Evolutionary conservation across 2,888 invertebrate genomes (phyloP).

Genomic region (Hyposoter dolosus): DNA sequence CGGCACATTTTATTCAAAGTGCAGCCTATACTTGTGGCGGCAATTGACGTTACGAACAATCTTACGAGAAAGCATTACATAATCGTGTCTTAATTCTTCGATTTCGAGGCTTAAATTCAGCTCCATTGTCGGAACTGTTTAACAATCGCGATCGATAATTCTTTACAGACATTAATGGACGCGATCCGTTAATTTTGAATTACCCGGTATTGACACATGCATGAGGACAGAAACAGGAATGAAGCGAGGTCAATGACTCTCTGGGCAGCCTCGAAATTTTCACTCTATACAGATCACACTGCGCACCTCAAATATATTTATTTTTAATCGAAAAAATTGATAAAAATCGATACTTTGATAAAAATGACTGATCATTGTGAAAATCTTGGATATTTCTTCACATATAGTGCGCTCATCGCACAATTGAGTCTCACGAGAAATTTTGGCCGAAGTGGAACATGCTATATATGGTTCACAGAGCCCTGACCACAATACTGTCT

Average conservation of each 20-base stretch:
- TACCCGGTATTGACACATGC: conserved; percentile 21
- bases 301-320: conserved; percentile 8
- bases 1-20: not conserved
- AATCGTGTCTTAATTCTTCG: not conserved
- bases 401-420: not conserved
- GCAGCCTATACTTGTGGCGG: not conserved
- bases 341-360: not conserved
- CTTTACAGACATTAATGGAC: not conserved
- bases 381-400: not conserved
- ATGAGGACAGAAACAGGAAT: conserved; percentile 41
- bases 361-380: not conserved
- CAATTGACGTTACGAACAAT: not conserved
- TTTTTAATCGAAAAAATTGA: not conserved
- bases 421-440: not conserved
- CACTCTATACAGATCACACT: conserved; percentile 25
- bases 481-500: conserved; percentile 62
- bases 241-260: conserved; percentile 62
- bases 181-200: not conserved
- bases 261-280: conserved; percentile 59
- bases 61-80: not conserved
- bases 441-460: conserved; percentile 55
- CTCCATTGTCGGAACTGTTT: not conserved
- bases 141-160: not conserved
- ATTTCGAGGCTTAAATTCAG: not conserved
- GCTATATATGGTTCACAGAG: conserved; percentile 64